Base-by-base conservation (phyloP, 2,113 vertebrate species). In the Trematocara stigmaticum region DNA sequence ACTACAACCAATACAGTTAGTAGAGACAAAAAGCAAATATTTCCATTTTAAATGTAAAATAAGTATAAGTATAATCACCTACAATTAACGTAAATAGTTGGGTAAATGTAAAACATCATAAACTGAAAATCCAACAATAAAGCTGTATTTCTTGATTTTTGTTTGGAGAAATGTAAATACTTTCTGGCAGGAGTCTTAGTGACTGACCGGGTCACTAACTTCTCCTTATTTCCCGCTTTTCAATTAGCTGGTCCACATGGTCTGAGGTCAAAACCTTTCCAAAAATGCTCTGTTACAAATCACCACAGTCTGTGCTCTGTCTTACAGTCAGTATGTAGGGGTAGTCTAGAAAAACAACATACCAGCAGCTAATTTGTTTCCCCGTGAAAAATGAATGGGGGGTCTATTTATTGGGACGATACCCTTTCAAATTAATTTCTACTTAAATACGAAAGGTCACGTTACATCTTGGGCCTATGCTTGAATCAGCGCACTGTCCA, bases 341-440 rank as follows among this genome's bases (percentile, higher is more conserved):
- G 20, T 18, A 23, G 49, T 31, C 61, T 51, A 64, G 78, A 45
- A 89, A 89, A 93, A 93, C 90, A 91, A 89, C 88, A 93, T 93
- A 91, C 86, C 88, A 92, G 80, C 71, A 15, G 42, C 12, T 91
- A 86, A 89, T 91, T 83, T 45, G 87, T 87, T 84, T 84, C 56
- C 84, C 66, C 0, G 3, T 83, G 71, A 84, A 88, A 61, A 87
- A 71, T 93, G 88, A 94, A 93, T 52, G 69, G 51, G 51, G 38
- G 23, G 81, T 34, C 85, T 81, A 31, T 85, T 18, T 23, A 47
- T 80, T 82, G 12, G 3, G 59, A 53, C 18, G 80, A 84, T 10
- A 38, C 49, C 45, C 6, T 26, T 15, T 84, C 84, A 47, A 90
- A 92, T 90, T 16, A 64, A 55, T 94, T 89, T 78, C 61, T 16